Evolutionary conservation across 1,140 invertebrate species (phyloP), one percentile per base, ranked within the genome.

Genomic region (Leptinotarsa texana): DNA sequence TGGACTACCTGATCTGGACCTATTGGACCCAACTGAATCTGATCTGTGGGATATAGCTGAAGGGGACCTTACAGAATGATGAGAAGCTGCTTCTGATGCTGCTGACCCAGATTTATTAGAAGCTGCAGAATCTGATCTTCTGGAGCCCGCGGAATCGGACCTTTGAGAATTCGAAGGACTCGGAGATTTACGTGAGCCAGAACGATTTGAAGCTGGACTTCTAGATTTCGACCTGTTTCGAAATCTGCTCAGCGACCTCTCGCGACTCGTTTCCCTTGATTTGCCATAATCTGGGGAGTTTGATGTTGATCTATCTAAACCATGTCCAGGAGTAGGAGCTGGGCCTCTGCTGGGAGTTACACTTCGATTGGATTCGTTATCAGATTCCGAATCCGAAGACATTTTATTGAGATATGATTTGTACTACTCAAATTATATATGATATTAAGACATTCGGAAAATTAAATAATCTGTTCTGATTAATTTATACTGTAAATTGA

Each of bases 21-120:
- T 84, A 81, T 68, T 84, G 85, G 63, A 83, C 83, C 4, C 82
- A 83, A 74, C 70, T 81, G 81, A 63, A 22, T 80, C 83, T 3
- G 87, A 87, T 70, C 71, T 73, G 15, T 63, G 62, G 24, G 75
- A 69, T 24, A 68, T 62, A 51, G 21, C 22, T 15, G 72, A 69
- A 24, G 67, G 84, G 85, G 65, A 83, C 83, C 6, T 82, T 84
- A 73, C 33, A 57, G 17, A 13, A 21, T 63, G 49, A 63, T 71
- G 73, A 17, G 70, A 57, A 61, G 17, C 47, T 13, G 72, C 71
- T 15, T 77, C 73, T n/a, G 81, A 82, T 69, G 57, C 73, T 4
- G 33, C 61, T 27, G 77, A 73, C 4, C 33, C 77, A 74, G 17
- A 85, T 84, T 80, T 84, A 42, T 71, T 66, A 27, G 75, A 77